These are phyloP conservation scores for Anthoscopus minutus DNA, from an alignment of 2,113 vertebrate genomes.

Conservation along the genomic window DNA sequence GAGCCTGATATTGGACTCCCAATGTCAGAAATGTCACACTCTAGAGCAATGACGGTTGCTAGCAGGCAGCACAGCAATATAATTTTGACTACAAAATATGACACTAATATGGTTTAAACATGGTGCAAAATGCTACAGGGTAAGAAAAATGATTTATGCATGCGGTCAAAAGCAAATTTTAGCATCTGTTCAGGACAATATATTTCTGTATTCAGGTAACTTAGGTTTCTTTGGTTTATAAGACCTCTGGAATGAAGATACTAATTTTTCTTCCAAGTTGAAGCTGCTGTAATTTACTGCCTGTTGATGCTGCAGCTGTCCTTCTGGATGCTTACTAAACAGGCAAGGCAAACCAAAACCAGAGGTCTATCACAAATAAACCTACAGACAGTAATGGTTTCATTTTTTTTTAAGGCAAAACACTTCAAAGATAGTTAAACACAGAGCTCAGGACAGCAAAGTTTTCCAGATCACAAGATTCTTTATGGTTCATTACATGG, in stretches of 20 bases:
- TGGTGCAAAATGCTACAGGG: neutral
- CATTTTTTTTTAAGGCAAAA: neutral
- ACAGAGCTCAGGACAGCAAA: neutral
- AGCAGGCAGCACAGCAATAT: neutral
- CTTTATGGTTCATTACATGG: neutral
- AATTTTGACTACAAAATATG: slow-evolving; percentile 10
- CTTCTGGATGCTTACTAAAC: neutral
- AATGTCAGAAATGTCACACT: neutral
- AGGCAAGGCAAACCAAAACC: neutral
- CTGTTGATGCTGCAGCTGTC: neutral
- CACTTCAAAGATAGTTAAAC: neutral
- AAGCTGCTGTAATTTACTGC: neutral
- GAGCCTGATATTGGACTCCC: neutral
- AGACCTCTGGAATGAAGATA: neutral
- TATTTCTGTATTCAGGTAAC: neutral
- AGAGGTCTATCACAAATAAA: neutral
- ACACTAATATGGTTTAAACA: neutral
- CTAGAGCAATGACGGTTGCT: neutral
- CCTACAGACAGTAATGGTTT: neutral
- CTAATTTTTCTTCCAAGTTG: neutral
- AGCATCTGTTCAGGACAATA: neutral
- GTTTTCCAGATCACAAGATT: neutral
- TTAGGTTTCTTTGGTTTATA: neutral
- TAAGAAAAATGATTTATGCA: slow-evolving; percentile 7
- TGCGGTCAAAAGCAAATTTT: neutral